These are phyloP conservation scores for Drosophila kanapiae DNA, from an alignment of 1,140 invertebrate genomes.

Conservation along the genomic window DNA sequence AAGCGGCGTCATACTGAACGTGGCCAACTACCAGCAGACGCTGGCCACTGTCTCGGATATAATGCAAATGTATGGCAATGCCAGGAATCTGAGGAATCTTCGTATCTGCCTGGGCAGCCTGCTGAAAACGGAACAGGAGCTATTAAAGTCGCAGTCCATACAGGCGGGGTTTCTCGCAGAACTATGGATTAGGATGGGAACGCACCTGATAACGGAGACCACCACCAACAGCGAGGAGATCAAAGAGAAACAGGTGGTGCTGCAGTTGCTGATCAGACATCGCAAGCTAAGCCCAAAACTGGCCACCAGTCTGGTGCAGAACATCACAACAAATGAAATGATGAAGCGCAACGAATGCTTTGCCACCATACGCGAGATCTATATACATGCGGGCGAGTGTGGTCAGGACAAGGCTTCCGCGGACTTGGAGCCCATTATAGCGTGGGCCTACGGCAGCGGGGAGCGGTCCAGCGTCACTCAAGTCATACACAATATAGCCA, in stretches of 20 bases:
- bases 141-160: slow-evolving; percentile 25
- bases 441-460: slow-evolving; percentile 59
- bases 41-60: slow-evolving; percentile 44
- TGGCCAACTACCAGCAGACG: slow-evolving; percentile 56
- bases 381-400: slow-evolving; percentile 54
- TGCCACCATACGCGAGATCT: slow-evolving; percentile 66
- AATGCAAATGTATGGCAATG: slow-evolving; percentile 60
- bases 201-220: slow-evolving; percentile 61
- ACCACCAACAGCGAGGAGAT: slow-evolving; percentile 57
- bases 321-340: slow-evolving; percentile 60
- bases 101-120: slow-evolving; percentile 46
- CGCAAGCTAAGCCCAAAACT: slow-evolving; percentile 48
- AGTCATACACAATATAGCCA: slow-evolving; percentile 69
- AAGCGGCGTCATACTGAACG: slow-evolving; percentile 50
- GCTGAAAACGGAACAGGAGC: slow-evolving; percentile 45
- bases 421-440: slow-evolving; percentile 56
- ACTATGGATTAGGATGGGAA: slow-evolving; percentile 56
- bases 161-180: slow-evolving; percentile 21
- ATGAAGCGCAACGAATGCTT: slow-evolving; percentile 73
- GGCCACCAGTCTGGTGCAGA: slow-evolving; percentile 55
- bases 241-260: slow-evolving; percentile 60
- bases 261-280: slow-evolving; percentile 59
- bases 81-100: slow-evolving; percentile 54
- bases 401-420: slow-evolving; percentile 61
- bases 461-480: slow-evolving; percentile 58